Conservation (phyloP, 2,888 invertebrate species). For the Phymatocera aterrima region DNA sequence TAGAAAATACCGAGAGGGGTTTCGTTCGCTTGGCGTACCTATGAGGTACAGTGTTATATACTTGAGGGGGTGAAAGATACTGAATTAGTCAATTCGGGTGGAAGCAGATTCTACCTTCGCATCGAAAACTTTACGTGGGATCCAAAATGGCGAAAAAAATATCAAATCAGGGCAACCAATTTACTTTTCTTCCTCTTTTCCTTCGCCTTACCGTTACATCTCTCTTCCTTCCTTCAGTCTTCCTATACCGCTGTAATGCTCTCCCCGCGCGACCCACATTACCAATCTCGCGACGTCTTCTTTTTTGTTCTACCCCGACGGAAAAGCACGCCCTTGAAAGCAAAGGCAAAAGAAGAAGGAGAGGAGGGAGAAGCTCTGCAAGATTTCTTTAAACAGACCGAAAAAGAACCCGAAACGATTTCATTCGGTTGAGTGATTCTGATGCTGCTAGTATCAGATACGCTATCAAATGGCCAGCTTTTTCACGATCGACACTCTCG, state of each 20-base stretch:
- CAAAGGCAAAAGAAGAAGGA: not conserved
- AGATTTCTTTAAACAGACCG: constrained; percentile 21
- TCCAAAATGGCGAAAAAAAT: not conserved
- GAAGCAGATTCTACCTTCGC: constrained; percentile 15
- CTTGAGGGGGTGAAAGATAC: not conserved
- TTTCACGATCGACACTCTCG: constrained; percentile 28
- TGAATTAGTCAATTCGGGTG: constrained; percentile 28
- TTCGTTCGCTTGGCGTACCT: not conserved
- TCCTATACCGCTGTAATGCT: not conserved
- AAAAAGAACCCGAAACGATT: constrained; percentile 21
- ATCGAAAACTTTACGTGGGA: not conserved
- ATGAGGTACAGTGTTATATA: not conserved
- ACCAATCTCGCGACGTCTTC: not conserved
- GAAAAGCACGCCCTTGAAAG: not conserved
- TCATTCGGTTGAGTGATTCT: constrained; percentile 34
- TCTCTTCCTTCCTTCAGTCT: not conserved
- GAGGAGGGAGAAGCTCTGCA: not conserved
- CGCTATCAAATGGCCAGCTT: constrained; percentile 30
- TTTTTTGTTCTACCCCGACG: constrained; percentile 7
- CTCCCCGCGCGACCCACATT: not conserved
- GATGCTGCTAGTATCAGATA: not conserved
- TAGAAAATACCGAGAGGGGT: constrained; percentile 23
- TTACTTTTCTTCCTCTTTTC: not conserved
- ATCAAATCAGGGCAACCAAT: not conserved
- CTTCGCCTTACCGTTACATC: not conserved